Base-by-base conservation (phyloP, 2,797 vertebrate genomes). In the Epinephelus malabaricus region DNA sequence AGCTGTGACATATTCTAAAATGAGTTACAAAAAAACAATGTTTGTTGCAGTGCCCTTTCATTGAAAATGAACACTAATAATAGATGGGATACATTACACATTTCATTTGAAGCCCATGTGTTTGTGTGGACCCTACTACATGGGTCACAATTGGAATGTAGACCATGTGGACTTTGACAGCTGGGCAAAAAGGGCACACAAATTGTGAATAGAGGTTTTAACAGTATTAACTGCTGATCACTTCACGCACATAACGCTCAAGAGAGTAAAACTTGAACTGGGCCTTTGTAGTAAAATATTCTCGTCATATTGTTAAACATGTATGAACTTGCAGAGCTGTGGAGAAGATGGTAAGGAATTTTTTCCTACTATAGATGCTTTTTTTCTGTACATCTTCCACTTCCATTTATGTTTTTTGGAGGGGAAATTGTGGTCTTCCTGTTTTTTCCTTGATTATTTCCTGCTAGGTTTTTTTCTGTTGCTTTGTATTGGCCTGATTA, bases 401-500 rank as follows among this genome's bases (percentile, higher is more conserved):
- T 70, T 72, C n/a, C 45, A 72, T 80, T 62, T 30, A 6, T 68
- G 43, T 45, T 82, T 34, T 82, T 74, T 78, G 45, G 8, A 63
- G 18, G 3, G 78, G 46, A 79, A 85, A 79, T 79, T 67, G 56
- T 25, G 45, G 47, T 58, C 34, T 88, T 83, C 82, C 79, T 85
- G 80, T 81, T 84, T 81, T 71, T 47, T 49, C 72, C 68, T 78
- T 79, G 49, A 72, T 88, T 76, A 60, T 77, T 77, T 91, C 81
- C 81, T 82, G 46, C 49, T 78, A 19, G 6, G 76, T 64, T 77
- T 55, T 51, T 68, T n/a, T 34, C 17, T 69, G 30, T 65, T 76
- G 30, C 27, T 69, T 23, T 63, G 27, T 49, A 23, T 45, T 43
- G 54, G 49, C 47, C 55, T 66, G 70, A 81, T 84, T 64, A 38